Conservation (phyloP, 2,888 invertebrate genomes). For the Drosophila hamatofila region DNA sequence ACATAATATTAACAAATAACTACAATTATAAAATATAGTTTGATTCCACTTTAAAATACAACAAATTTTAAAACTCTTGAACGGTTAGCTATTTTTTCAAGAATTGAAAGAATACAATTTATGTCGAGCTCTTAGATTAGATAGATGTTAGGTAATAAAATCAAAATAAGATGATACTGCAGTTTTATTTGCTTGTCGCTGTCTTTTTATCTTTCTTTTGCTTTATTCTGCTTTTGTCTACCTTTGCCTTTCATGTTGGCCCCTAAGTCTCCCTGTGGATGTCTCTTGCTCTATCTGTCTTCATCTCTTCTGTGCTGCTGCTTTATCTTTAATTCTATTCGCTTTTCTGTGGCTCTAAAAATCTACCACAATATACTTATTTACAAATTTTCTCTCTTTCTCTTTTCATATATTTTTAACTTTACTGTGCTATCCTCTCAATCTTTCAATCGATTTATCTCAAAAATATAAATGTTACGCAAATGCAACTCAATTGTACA, state of each 20-base stretch:
- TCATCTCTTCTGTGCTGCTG: background rate
- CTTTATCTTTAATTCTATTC: background rate
- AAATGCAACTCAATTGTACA: background rate
- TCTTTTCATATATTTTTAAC: background rate
- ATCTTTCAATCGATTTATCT: background rate
- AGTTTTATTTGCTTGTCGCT: background rate
- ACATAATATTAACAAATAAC: background rate
- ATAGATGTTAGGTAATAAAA: background rate
- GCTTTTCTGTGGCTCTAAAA: background rate
- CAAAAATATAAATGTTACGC: background rate
- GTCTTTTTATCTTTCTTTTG: background rate
- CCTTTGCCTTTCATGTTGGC: background rate
- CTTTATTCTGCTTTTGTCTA: background rate
- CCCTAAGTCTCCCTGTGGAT: background rate
- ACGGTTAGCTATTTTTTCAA: too few species aligned
- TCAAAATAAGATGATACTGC: background rate
- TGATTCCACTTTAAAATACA: background rate
- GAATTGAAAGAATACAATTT: background rate
- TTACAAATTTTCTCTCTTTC: background rate
- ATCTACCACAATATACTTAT: background rate
- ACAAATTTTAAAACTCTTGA: too few species aligned
- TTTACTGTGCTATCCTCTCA: background rate
- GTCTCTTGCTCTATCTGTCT: too few species aligned
- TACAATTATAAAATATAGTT: background rate
- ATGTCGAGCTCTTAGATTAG: background rate